Base-by-base conservation (phyloP, 1,140 invertebrate species). In the Frieseomelitta varia region DNA sequence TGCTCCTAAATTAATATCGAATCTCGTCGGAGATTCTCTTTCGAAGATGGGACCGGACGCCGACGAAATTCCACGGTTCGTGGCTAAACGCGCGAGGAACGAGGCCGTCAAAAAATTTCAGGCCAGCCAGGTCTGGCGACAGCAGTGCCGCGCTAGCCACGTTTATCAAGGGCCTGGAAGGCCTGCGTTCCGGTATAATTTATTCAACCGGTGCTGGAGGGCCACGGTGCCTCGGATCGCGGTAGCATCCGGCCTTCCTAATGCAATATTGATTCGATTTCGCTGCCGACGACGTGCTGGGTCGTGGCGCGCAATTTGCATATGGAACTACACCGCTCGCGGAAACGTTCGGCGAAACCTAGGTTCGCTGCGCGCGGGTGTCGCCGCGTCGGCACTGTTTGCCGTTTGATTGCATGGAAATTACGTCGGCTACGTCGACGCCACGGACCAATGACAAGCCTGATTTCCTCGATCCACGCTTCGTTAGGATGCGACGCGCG, bases 401-500 rank as follows among this genome's bases (percentile, higher is more conserved):
- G 87, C 76, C 82, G 69, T 91, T 90, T 90, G 88, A 90, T 90
- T 87, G 88, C 79, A 86, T 85, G 90, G 83, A 91, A 90, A 91
- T 91, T 91, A 86, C 88, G 78, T 85, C 79, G 85, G n/a, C 58
- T 65, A 71, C 27, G 39, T 47, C 72, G 73, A 39, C 87, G 65
- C 82, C 82, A 75, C 80, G 86, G 55, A 79, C 75, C 79, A 68
- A 74, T 85, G 81, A 89, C 87, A 84, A 88, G 67, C 51, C 76
- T 79, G 68, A 89, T 89, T 88, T 83, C 83, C 87, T 79, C 74
- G 83, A 82, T 55, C 34, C 65, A 47, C 47, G 75, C 55, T 85
- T 81, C 74, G 87, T 85, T 84, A 79, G 58, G 30, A 47, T n/a
- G 24, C 68, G 30, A 34, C 14, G 34, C 58, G 17, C 24, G 79